Conservation (phyloP, 1,140 invertebrate species). For the Anadara kagoshimensis region DNA sequence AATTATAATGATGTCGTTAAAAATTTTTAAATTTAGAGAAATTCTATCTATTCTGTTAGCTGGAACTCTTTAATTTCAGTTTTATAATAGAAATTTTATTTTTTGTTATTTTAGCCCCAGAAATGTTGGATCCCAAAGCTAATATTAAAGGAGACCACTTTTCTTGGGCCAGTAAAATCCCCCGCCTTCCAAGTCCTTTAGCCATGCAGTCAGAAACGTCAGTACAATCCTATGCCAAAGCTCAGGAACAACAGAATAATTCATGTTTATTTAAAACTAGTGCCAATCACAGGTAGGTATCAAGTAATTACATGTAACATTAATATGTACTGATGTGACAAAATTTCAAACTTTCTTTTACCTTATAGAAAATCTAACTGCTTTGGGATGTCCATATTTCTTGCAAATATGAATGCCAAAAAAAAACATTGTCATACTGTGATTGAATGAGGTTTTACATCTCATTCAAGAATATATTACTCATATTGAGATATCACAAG, state of each 20-base stretch:
- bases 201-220: slow-evolving; percentile 61
- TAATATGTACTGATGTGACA: not conserved
- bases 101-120: slow-evolving; percentile 66
- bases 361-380: too few relatives aligned
- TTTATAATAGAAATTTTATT: not conserved
- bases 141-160: slow-evolving; percentile 57
- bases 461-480: too few relatives aligned
- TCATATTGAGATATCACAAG: too few relatives aligned
- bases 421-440: too few relatives aligned
- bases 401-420: too few relatives aligned
- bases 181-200: slow-evolving; percentile 67
- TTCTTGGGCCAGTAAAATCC: slow-evolving; percentile 60
- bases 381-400: too few relatives aligned
- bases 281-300: slow-evolving; percentile 32
- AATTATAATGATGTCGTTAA: too few relatives aligned
- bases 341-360: too few relatives aligned
- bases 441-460: too few relatives aligned
- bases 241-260: slow-evolving; percentile 68
- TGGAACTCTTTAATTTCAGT: too few relatives aligned
- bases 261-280: slow-evolving; percentile 53
- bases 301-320: slow-evolving; percentile 6
- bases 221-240: slow-evolving; percentile 65
- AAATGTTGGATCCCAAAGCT: slow-evolving; percentile 74
- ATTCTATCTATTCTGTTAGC: too few relatives aligned
- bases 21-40: too few relatives aligned